phyloP scores from a whole-genome alignment of 2,797 vertebrate genomes.

The Microchirus variegatus region DNA sequence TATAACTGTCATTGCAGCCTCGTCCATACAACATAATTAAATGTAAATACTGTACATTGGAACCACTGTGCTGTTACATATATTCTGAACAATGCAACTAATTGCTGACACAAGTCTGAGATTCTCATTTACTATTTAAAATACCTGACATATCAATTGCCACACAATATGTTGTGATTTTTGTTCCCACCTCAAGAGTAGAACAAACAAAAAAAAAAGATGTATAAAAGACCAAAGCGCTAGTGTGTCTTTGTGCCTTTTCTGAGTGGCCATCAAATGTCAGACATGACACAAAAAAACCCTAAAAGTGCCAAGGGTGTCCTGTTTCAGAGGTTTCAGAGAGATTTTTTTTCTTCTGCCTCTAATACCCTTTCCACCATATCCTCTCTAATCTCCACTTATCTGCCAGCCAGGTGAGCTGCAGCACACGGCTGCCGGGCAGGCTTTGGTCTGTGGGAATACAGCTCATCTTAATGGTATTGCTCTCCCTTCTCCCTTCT shows the following conservation, averaged over 20 bases:
- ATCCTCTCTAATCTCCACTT: conserved; percentile 77
- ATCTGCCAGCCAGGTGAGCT: conserved; percentile 77
- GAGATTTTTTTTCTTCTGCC: conserved; percentile 58
- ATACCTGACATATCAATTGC: too few species aligned
- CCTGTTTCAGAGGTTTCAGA: conserved; percentile 50
- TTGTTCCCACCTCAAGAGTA: neutral
- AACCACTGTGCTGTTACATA: too few species aligned
- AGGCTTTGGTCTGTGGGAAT: conserved; percentile 76
- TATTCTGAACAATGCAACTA: too few species aligned
- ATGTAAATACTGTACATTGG: too few species aligned
- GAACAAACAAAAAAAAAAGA: conserved; percentile 39
- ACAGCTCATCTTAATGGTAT: conserved; percentile 75
- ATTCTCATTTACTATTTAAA: too few species aligned
- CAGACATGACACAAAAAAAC: conserved; percentile 65
- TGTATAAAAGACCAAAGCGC: conserved; percentile 25
- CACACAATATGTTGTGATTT: too few species aligned
- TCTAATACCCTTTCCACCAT: conserved; percentile 68
- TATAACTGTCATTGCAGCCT: too few species aligned
- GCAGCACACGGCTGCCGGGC: conserved; percentile 73
- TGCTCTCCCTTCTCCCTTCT: conserved; percentile 44
- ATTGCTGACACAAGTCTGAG: too few species aligned
- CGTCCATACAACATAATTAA: too few species aligned
- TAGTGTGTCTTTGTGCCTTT: conserved; percentile 46
- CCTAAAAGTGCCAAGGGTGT: conserved; percentile 69
- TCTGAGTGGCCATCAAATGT: conserved; percentile 64